phyloP scores from a whole-genome alignment of 2,113 vertebrate genomes.

The Struthio camelus region DNA sequence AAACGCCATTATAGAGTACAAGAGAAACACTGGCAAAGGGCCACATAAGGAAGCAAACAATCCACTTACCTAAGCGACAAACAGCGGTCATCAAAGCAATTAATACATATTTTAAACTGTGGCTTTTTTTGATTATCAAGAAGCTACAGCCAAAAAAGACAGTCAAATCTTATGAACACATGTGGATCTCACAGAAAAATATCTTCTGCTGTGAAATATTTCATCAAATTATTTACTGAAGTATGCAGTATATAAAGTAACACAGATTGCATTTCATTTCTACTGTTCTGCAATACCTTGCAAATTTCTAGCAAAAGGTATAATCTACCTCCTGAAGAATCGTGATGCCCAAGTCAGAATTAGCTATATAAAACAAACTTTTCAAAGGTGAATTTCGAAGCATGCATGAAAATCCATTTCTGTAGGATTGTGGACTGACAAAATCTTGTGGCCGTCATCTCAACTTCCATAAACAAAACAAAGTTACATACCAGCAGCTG shows the following conservation, averaged over 20 bases:
- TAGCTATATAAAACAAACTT: neutral
- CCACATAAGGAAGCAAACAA: neutral
- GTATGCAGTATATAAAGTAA: neutral
- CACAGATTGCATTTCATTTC: neutral
- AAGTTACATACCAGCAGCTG: neutral
- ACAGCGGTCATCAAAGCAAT: neutral
- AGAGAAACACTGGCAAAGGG: neutral
- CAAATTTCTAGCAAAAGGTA: neutral
- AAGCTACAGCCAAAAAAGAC: neutral
- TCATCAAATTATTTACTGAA: neutral
- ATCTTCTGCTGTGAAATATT: neutral
- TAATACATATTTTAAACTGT: neutral
- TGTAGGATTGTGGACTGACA: neutral
- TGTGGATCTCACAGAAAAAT: neutral
- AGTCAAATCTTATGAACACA: neutral
- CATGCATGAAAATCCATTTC: neutral
- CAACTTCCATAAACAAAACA: neutral
- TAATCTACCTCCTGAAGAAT: neutral
- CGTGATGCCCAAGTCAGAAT: accelerated
- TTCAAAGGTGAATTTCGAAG: neutral
- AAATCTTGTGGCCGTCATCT: neutral
- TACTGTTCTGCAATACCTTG: neutral
- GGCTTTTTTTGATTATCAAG: neutral
- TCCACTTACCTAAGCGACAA: neutral
- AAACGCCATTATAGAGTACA: neutral